These are phyloP conservation scores for Aleadryas rufinucha DNA, from an alignment of 2,113 vertebrate species.

Conservation along the genomic window DNA sequence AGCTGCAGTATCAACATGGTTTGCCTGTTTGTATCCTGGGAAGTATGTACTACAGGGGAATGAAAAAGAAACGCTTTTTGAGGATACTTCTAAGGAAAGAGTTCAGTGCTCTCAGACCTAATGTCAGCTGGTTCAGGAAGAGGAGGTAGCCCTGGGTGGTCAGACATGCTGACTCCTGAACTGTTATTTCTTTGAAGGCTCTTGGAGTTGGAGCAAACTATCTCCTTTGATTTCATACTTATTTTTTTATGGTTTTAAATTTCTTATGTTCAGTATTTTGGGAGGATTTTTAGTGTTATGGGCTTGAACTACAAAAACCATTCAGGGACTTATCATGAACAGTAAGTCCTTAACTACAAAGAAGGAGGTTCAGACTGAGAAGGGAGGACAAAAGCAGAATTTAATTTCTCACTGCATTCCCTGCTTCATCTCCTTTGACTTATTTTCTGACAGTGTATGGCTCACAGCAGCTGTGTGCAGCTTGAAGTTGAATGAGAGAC, in stretches of 20 bases:
- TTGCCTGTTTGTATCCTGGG: not conserved
- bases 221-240: not conserved
- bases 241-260: not conserved
- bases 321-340: not conserved
- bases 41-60: not conserved
- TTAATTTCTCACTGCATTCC: not conserved
- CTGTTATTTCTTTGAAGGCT: not conserved
- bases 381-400: not conserved
- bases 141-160: not conserved
- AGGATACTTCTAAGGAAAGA: conserved; percentile 10
- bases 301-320: not conserved
- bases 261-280: not conserved
- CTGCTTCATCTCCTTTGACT: not conserved
- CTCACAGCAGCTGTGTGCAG: not conserved
- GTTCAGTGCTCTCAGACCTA: not conserved
- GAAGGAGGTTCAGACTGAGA: not conserved
- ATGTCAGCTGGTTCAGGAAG: not conserved
- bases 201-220: not conserved
- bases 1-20: not conserved
- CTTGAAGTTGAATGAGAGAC: not conserved
- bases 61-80: not conserved
- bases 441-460: not conserved
- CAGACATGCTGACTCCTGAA: not conserved
- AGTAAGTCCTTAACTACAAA: not conserved
- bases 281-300: not conserved